Evolutionary conservation across 2,797 vertebrate species (phyloP), one percentile per base, ranked within the genome.

Genomic region (Coreius guichenoti): DNA sequence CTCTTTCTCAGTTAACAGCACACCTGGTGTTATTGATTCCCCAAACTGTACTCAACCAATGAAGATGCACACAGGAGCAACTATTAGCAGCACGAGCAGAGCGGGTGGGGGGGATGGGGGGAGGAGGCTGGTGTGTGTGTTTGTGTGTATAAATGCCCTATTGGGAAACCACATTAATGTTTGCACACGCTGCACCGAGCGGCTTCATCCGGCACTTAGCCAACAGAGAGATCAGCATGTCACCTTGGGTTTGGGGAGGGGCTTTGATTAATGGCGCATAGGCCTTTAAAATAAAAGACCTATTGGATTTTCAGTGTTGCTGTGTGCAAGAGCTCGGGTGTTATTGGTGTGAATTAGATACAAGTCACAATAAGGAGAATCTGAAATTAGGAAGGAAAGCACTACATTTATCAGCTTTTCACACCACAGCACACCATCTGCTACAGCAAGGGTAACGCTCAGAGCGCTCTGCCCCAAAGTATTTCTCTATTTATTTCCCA

Each of bases 241-340:
- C 94, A 93, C 93, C 93, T 94, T 94, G 92, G 88, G 89, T 94
- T 93, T 93, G 79, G 89, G 88, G 83, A 82, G 91, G 89, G 88
- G 80, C 89, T 85, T 89, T 95, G 94, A 95, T 93, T 93, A 95
- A 95, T 95, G 92, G 89, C 45, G 87, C 86, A 84, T 86, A 83
- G 87, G 89, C 84, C 91, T 89, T 81, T 72, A 91, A 92, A 89
- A 89, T 87, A 86, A 90, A 90, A 90, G 87, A 75, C 39, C 45
- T 86, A 74, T 87, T 87, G 87, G 86, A 83, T 90, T 91, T 94
- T 90, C 92, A 92, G 87, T 69, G 47, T 87, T 79, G 84, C 88
- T 88, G 88, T 80, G 80, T 73, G 83, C 70, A 84, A 13, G 67
- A 87, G 86, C 68, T 84, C 26, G 81, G 88, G 80, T 69, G 72